Evolutionary conservation across 2,113 vertebrate species (phyloP).

Genomic region (Chiloscyllium plagiosum): DNA sequence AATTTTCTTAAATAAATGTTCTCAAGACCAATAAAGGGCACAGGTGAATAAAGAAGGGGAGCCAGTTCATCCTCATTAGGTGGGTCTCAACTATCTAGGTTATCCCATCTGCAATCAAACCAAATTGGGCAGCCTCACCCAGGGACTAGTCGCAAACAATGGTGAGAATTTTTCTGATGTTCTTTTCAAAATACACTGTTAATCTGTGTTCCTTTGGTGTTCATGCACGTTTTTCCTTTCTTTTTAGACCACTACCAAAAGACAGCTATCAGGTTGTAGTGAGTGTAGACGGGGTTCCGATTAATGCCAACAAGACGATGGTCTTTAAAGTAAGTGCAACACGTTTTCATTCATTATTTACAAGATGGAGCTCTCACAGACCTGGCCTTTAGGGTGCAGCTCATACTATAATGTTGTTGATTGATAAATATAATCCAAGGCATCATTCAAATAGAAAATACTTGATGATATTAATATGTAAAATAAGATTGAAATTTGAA

Average conservation of each 20-base stretch:
- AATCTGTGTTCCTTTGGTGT: background rate
- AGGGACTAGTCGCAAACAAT: too few relatives aligned
- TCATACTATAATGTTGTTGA: background rate
- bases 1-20: too few relatives aligned
- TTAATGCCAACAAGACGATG: slow-evolving; percentile 54
- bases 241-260: slow-evolving; percentile 59
- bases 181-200: background rate
- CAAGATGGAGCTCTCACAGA: background rate
- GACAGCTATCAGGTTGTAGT: slow-evolving; percentile 58
- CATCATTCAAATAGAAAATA: background rate
- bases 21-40: too few relatives aligned
- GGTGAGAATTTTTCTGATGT: too few relatives aligned
- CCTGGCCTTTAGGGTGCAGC: background rate
- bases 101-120: too few relatives aligned
- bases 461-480: background rate
- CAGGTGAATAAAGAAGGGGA: too few relatives aligned
- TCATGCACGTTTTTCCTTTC: slow-evolving; percentile 36
- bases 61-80: too few relatives aligned
- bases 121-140: too few relatives aligned
- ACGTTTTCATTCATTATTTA: background rate
- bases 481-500: background rate
- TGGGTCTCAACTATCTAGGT: too few relatives aligned
- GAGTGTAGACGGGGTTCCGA: slow-evolving; percentile 61
- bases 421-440: background rate
- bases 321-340: background rate